These are phyloP conservation scores for Beaufortia kweichowensis DNA, from an alignment of 2,113 vertebrate genomes.

Conservation along the genomic window DNA sequence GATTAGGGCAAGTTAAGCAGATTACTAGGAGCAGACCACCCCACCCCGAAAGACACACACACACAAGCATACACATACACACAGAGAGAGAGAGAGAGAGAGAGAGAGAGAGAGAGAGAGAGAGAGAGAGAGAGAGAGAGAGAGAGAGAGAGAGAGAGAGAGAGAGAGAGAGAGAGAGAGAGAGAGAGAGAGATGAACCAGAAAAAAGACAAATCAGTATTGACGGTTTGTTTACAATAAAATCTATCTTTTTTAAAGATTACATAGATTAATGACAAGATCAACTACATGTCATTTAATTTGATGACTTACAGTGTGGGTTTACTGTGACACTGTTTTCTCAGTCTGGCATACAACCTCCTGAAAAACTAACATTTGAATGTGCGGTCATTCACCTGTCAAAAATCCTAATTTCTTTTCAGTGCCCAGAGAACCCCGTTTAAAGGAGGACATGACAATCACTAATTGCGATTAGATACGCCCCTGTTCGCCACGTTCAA, in stretches of 20 bases:
- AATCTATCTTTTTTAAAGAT: background rate
- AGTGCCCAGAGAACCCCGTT: constrained; percentile 57
- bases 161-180: no score
- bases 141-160: background rate
- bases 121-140: constrained; percentile 26
- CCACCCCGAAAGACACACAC: constrained; percentile 54
- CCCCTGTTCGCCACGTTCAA: constrained; percentile 72
- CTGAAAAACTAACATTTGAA: constrained; percentile 34
- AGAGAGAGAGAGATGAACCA: background rate
- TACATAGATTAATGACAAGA: background rate
- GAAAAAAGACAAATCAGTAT: background rate
- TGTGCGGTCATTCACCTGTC: constrained; percentile 55
- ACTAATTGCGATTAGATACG: constrained; percentile 78
- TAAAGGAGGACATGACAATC: constrained; percentile 74
- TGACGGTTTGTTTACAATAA: background rate
- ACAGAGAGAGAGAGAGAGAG: constrained; percentile 28
- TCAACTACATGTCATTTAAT: background rate
- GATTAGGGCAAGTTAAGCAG: constrained; percentile 83
- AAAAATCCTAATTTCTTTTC: constrained; percentile 65
- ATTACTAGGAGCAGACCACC: constrained; percentile 76
- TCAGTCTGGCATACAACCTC: constrained; percentile 5
- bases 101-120: background rate
- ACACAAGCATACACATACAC: constrained; percentile 39
- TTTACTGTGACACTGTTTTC: constrained; percentile 9
- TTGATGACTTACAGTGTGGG: background rate